These are phyloP conservation scores for Horisme vitalbata DNA, from an alignment of 2,888 invertebrate genomes.

Conservation along the genomic window DNA sequence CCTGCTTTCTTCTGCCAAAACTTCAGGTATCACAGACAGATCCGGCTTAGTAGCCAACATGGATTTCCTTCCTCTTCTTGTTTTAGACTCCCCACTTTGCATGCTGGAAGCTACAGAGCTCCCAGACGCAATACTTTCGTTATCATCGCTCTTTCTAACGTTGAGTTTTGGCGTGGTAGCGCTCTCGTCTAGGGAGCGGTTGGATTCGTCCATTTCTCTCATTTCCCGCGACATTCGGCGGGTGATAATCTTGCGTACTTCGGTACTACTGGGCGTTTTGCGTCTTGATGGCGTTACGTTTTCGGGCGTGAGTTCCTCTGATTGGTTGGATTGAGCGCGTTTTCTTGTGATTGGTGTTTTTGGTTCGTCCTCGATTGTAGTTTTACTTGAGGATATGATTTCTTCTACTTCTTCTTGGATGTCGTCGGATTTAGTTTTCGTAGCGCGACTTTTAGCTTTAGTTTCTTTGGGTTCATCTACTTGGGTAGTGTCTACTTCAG, in stretches of 20 bases:
- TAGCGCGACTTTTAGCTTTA: conserved; percentile 50
- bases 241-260: conserved; percentile 65
- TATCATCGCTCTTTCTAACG: conserved; percentile 57
- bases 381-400: conserved; percentile 4
- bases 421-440: conserved; percentile 52
- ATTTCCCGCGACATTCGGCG: conserved; percentile 67
- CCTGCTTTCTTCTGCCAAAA: conserved; percentile 53
- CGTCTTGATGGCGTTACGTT: conserved; percentile 43
- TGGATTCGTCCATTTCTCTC: conserved; percentile 55
- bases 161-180: conserved; percentile 53
- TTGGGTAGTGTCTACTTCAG: conserved; percentile 42
- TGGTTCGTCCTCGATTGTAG: conserved; percentile 35
- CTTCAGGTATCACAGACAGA: conserved; percentile 73
- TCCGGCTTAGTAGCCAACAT: conserved; percentile 61
- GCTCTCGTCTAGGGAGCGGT: conserved; percentile 46
- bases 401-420: conserved; percentile 35
- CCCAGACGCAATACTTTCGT: conserved; percentile 61
- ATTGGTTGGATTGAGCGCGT: conserved; percentile 53
- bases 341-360: conserved; percentile 60
- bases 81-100: conserved; percentile 46
- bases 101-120: conserved; percentile 59
- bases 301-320: conserved; percentile 50
- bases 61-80: conserved; percentile 60
- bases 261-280: conserved; percentile 60
- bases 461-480: conserved; percentile 10